Evolutionary conservation across 2,888 invertebrate species (phyloP).

Genomic region (Tipula vernalis): DNA sequence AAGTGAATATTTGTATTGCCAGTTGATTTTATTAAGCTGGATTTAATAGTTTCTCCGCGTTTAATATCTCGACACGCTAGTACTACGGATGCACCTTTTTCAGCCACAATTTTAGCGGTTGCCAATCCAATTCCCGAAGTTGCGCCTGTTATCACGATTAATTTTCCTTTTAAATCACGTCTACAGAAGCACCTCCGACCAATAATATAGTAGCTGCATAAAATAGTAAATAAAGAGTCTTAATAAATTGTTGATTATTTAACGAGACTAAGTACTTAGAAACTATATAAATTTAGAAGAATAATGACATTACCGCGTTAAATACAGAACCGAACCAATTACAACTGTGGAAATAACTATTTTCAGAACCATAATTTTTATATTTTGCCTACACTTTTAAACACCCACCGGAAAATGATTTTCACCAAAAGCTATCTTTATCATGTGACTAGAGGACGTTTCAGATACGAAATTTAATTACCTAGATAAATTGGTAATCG

Average conservation of each 20-base stretch:
- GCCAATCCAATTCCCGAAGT: conserved; percentile 47
- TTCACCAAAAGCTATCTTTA: background rate
- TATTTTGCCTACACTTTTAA: background rate
- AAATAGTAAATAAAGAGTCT: background rate
- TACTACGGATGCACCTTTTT: conserved; percentile 39
- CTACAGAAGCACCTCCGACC: conserved; percentile 10
- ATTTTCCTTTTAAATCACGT: conserved; percentile 21
- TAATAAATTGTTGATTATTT: background rate
- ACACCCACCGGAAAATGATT: too few relatives aligned
- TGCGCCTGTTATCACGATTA: conserved; percentile 45
- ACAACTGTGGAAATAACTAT: background rate
- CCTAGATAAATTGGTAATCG: background rate
- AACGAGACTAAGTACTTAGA: background rate
- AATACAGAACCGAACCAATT: conserved; percentile 4
- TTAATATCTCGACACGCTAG: conserved; percentile 41
- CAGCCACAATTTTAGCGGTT: conserved; percentile 39
- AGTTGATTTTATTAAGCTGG: conserved; percentile 28
- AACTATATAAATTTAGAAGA: background rate
- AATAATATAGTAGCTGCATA: background rate
- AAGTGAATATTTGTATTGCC: conserved; percentile 24
- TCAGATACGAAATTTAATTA: background rate
- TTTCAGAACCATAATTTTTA: conserved; percentile 6
- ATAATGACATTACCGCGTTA: background rate
- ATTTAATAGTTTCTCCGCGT: conserved; percentile 34
- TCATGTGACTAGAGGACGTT: background rate